A percentile compares a stretch with the other conserved stretches of the same genome.
These are phyloP conservation scores for Lypha dubia DNA, from an alignment of 2,888 invertebrate species.

Conservation along the genomic window DNA sequence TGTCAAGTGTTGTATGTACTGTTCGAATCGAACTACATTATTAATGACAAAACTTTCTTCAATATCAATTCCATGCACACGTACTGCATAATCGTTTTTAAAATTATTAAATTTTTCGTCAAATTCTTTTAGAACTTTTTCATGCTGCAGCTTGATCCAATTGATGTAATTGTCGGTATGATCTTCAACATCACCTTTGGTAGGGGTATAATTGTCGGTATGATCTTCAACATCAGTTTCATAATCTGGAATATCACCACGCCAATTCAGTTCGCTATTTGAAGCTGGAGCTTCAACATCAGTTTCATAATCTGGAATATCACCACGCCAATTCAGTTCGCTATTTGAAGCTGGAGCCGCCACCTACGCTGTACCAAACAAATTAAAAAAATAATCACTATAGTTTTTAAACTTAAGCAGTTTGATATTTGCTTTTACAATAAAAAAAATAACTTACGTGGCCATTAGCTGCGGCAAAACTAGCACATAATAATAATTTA, in stretches of 20 bases:
- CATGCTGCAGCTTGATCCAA: background rate
- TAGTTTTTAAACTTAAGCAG: no score
- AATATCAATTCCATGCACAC: slow-evolving; percentile 34
- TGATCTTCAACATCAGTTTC: background rate
- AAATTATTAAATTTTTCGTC: slow-evolving; percentile 39
- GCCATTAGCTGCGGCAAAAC: slow-evolving; percentile 2
- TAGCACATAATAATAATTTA: background rate
- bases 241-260: background rate
- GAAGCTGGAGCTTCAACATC: no score
- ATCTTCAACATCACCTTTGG: background rate
- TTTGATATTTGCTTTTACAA: no score
- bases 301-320: background rate
- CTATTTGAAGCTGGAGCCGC: no score
- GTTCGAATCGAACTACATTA: slow-evolving; percentile 36
- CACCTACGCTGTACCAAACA: no score
- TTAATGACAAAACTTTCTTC: slow-evolving; percentile 34
- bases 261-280: no score
- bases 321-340: no score
- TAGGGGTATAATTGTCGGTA: background rate
- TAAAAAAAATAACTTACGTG: background rate
- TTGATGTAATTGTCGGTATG: background rate
- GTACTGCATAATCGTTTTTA: slow-evolving; percentile 2
- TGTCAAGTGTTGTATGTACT: slow-evolving; percentile 50
- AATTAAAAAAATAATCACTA: no score
- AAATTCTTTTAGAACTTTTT: background rate